Evolutionary conservation across 2,888 invertebrate genomes (phyloP).

Genomic region (Caenorhabditis zanzibari): DNA sequence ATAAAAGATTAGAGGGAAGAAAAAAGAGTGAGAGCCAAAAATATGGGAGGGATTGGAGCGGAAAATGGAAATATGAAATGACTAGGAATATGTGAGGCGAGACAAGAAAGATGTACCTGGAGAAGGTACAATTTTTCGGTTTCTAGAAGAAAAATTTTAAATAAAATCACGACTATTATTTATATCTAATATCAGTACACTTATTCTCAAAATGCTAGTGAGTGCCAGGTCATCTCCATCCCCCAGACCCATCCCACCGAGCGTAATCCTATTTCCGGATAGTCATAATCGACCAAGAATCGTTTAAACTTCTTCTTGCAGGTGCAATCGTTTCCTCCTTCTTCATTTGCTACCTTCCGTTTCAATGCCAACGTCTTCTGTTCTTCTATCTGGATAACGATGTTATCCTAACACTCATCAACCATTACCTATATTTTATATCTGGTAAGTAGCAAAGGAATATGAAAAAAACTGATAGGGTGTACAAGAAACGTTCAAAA

Average conservation of each 20-base stretch:
- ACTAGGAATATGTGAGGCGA: slow-evolving; percentile 5
- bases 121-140: slow-evolving; percentile 26
- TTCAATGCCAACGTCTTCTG: slow-evolving; percentile 75
- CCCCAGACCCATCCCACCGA: slow-evolving; percentile 4
- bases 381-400: slow-evolving; percentile 74
- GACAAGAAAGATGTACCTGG: slow-evolving; percentile 8
- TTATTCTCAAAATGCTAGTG: slow-evolving; percentile 2
- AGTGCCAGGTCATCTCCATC: slow-evolving; percentile 14
- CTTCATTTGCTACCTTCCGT: slow-evolving; percentile 78
- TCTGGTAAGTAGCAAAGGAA: slow-evolving; percentile 66
- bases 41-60: slow-evolving; percentile 23
- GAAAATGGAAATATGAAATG: slow-evolving; percentile 10
- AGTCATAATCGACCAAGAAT: slow-evolving; percentile 50
- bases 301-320: slow-evolving; percentile 53
- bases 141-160: background rate
- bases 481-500: slow-evolving; percentile 4
- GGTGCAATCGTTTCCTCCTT: slow-evolving; percentile 75
- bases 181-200: background rate
- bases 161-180: background rate
- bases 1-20: background rate
- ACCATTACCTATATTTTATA: slow-evolving; percentile 76
- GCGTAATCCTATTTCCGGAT: slow-evolving; percentile 43
- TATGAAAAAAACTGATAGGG: background rate
- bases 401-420: slow-evolving; percentile 57
- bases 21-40: background rate